Percentiles rank a stretch among this genome's conserved stretches.
Evolutionary conservation across 2,797 vertebrate genomes (phyloP).

Genomic region (Siniperca undulata): DNA sequence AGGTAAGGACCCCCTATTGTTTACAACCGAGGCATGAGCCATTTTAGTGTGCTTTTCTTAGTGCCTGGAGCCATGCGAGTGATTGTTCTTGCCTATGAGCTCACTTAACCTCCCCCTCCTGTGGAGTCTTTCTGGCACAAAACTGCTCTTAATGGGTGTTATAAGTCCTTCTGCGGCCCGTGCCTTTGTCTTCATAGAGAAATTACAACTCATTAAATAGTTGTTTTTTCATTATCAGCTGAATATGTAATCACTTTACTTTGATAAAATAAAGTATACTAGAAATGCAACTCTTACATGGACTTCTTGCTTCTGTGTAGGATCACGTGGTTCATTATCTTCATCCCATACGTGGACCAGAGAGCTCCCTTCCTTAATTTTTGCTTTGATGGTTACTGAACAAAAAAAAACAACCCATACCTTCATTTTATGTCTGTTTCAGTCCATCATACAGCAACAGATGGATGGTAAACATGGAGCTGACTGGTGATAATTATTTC

Average conservation of each 20-base stretch:
- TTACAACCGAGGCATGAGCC: slow-evolving; percentile 43
- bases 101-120: slow-evolving; percentile 64
- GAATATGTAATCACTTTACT: slow-evolving; percentile 10
- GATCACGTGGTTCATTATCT: not conserved
- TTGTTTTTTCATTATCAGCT: slow-evolving; percentile 24
- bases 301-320: not conserved
- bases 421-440: slow-evolving; percentile 28
- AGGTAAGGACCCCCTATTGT: slow-evolving; percentile 62
- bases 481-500: slow-evolving; percentile 56
- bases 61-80: slow-evolving; percentile 43
- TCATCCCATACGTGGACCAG: not conserved
- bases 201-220: slow-evolving; percentile 43
- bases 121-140: slow-evolving; percentile 36
- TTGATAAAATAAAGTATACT: slow-evolving; percentile 23
- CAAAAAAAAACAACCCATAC: slow-evolving; percentile 7
- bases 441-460: slow-evolving; percentile 26
- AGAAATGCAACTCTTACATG: not conserved
- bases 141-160: slow-evolving; percentile 52
- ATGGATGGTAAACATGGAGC: slow-evolving; percentile 51
- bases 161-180: slow-evolving; percentile 28
- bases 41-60: slow-evolving; percentile 46
- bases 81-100: slow-evolving; percentile 61
- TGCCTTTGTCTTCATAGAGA: slow-evolving; percentile 32
- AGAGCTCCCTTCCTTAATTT: not conserved
- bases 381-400: slow-evolving; percentile 29